Evolutionary conservation across 2,888 invertebrate genomes (phyloP).

Genomic region (Pycnomerus fuliginosus): DNA sequence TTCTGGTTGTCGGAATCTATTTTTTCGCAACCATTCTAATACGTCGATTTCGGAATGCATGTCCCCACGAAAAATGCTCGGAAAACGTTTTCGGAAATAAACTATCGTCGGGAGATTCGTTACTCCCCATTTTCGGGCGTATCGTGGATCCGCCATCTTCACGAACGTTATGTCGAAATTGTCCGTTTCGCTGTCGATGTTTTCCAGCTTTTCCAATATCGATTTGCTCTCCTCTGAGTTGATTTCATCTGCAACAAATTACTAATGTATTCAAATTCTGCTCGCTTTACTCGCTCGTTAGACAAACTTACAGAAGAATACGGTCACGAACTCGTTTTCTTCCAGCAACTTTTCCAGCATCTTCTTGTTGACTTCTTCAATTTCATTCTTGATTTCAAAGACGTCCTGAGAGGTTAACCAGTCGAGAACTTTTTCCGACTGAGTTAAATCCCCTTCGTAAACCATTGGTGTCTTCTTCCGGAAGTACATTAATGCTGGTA

Average conservation of each 20-base stretch:
- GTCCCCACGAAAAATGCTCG: slow-evolving; percentile 90
- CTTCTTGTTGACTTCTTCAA: slow-evolving; percentile 94
- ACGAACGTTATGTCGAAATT: slow-evolving; percentile 93
- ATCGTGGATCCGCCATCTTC: slow-evolving; percentile 88
- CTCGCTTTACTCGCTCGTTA: neutral
- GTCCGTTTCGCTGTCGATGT: slow-evolving; percentile 93
- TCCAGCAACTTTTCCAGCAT: slow-evolving; percentile 93
- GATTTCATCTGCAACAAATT: slow-evolving; percentile 66
- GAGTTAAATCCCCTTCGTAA: slow-evolving; percentile 86
- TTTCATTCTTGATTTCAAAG: slow-evolving; percentile 94
- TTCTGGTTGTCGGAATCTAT: slow-evolving; percentile 89
- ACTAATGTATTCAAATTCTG: neutral
- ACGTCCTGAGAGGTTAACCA: slow-evolving; percentile 95
- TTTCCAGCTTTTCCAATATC: slow-evolving; percentile 85
- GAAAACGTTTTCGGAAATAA: slow-evolving; percentile 88
- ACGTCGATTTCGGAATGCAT: slow-evolving; percentile 82
- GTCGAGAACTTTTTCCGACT: slow-evolving; percentile 79
- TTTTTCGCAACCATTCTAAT: slow-evolving; percentile 89
- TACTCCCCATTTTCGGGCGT: slow-evolving; percentile 92
- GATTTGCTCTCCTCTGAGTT: slow-evolving; percentile 76
- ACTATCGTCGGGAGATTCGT: slow-evolving; percentile 88
- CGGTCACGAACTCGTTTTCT: slow-evolving; percentile 92
- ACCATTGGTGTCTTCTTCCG: slow-evolving; percentile 76
- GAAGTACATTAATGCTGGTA: slow-evolving; percentile 86
- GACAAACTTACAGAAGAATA: slow-evolving; percentile 87